Conservation (phyloP, 2,888 invertebrate genomes). For the Ectobius pallidus region DNA sequence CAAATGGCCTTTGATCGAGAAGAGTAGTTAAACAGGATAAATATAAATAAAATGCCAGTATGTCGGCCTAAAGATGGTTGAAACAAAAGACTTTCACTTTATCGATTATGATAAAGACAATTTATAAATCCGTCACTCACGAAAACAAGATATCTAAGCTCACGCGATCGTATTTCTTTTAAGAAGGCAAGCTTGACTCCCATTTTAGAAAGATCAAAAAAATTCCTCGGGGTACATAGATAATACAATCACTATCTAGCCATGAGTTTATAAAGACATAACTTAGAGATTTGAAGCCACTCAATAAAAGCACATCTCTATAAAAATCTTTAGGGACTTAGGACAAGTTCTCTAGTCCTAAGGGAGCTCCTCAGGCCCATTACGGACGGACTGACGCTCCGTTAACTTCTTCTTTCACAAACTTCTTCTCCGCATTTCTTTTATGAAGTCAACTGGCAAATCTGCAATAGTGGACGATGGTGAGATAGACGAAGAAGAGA, state of each 20-base stretch:
- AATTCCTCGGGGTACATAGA: too few species aligned
- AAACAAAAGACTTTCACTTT: too few species aligned
- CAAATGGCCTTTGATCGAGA: too few species aligned
- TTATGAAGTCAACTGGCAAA: slow-evolving; percentile 25
- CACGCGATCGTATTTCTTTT: too few species aligned
- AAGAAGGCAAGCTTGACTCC: too few species aligned
- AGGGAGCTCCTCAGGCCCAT: neutral
- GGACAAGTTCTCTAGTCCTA: neutral
- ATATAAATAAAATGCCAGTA: too few species aligned
- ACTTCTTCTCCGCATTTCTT: neutral
- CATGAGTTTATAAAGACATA: neutral
- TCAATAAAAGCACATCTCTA: neutral
- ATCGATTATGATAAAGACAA: too few species aligned
- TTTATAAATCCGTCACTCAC: too few species aligned
- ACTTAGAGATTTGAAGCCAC: neutral
- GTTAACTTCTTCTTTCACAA: neutral
- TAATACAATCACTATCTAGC: neutral
- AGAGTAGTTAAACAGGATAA: too few species aligned
- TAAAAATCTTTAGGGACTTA: neutral
- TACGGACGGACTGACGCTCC: neutral
- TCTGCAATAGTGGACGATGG: slow-evolving; percentile 5
- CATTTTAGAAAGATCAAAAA: too few species aligned
- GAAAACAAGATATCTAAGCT: too few species aligned
- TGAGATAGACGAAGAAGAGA: neutral
- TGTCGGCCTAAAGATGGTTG: too few species aligned